phyloP scores from a whole-genome alignment of 2,797 vertebrate genomes.

The Otus scops region DNA sequence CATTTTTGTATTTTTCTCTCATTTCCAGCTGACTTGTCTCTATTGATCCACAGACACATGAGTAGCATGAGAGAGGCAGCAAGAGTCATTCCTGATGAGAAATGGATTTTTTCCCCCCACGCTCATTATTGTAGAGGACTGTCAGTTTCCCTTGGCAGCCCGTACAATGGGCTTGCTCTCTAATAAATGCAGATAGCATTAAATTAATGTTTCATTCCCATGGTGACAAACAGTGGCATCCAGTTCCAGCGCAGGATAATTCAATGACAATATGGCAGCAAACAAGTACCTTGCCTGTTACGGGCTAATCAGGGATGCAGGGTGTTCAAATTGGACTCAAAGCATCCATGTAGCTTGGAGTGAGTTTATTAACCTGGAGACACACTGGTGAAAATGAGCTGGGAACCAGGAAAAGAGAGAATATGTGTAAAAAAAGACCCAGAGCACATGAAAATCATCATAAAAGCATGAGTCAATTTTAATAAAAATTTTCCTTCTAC shows the following conservation, averaged over 20 bases:
- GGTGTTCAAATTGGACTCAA: not conserved
- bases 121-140: constrained; percentile 3
- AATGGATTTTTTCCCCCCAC: constrained; percentile 6
- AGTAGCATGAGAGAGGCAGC: not conserved
- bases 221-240: constrained; percentile 28
- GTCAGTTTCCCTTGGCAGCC: constrained; percentile 47
- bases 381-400: not conserved
- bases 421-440: not conserved
- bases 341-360: not conserved
- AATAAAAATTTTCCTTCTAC: not conserved
- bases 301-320: not conserved
- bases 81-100: constrained; percentile 41
- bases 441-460: not conserved
- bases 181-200: constrained; percentile 42
- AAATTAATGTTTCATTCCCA: constrained; percentile 49
- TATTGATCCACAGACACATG: constrained; percentile 2
- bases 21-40: constrained; percentile 26
- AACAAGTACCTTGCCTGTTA: not conserved
- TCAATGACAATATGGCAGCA: not conserved
- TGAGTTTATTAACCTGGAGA: not conserved
- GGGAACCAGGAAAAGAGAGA: not conserved
- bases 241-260: not conserved
- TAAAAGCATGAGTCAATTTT: not conserved
- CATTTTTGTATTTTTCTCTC: not conserved
- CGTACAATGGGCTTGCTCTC: constrained; percentile 2